Evolutionary conservation across 2,113 vertebrate species (phyloP).

Genomic region (Corythornis vintsioides): DNA sequence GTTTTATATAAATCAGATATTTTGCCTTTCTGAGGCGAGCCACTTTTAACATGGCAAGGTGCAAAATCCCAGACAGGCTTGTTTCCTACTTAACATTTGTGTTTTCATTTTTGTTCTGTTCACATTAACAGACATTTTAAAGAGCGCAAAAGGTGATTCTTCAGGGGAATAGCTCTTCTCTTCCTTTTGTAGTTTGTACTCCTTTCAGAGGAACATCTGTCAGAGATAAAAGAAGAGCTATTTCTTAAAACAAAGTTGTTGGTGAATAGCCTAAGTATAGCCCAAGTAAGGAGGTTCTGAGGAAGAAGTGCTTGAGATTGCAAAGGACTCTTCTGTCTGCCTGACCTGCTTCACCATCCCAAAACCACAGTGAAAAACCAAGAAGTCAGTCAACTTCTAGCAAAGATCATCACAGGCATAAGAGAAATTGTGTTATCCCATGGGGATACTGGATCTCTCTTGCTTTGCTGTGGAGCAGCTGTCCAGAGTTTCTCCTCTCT

Average conservation of each 20-base stretch:
- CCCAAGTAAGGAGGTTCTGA: background rate
- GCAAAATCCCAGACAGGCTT: background rate
- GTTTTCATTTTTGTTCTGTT: background rate
- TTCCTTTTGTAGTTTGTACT: slow-evolving; percentile 13
- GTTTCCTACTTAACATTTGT: background rate
- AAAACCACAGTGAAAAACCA: background rate
- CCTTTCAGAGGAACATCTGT: slow-evolving; percentile 14
- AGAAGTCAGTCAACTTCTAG: background rate
- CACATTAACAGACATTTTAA: background rate
- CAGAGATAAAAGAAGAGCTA: slow-evolving; percentile 1
- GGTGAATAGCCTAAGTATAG: background rate
- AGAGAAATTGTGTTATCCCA: rapidly evolving
- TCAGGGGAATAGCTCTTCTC: background rate
- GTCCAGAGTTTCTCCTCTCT: background rate
- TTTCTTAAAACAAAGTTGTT: background rate
- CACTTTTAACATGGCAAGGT: background rate
- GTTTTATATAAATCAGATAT: background rate
- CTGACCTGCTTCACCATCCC: background rate
- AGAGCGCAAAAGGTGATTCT: background rate
- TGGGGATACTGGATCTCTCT: background rate
- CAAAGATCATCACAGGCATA: background rate
- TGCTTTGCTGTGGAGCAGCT: background rate
- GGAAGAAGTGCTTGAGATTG: background rate
- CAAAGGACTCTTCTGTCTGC: background rate
- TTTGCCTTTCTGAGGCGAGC: background rate